Conservation (phyloP, 2,888 invertebrate genomes). For the Tholera decimalis region DNA sequence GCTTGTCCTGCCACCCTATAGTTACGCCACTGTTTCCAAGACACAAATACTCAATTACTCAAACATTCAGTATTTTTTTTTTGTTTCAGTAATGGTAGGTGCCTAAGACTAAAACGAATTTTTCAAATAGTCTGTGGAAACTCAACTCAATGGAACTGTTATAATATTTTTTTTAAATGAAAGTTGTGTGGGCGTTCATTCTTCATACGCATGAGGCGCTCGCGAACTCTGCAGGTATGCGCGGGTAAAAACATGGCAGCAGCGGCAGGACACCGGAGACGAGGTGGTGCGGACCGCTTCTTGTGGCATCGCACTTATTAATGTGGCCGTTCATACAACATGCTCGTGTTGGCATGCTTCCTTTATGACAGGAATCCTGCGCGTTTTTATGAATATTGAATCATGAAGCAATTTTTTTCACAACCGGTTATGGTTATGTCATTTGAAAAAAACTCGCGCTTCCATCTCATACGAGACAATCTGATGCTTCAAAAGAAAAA, state of each 20-base stretch:
- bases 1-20: too few relatives aligned
- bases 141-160: conserved; percentile 1
- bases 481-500: conserved; percentile 27
- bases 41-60: too few relatives aligned
- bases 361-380: conserved; percentile 57
- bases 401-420: conserved; percentile 40
- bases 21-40: too few relatives aligned
- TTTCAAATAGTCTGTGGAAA: not conserved
- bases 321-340: conserved; percentile 65
- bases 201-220: conserved; percentile 37
- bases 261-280: conserved; percentile 62
- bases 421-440: conserved; percentile 38
- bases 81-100: too few relatives aligned
- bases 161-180: conserved; percentile 14
- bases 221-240: conserved; percentile 63
- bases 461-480: conserved; percentile 12
- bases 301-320: conserved; percentile 67
- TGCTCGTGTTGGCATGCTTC: conserved; percentile 61
- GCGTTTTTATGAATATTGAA: conserved; percentile 55
- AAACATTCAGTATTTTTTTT: too few relatives aligned
- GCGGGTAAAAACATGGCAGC: conserved; percentile 70
- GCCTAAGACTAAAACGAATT: not conserved
- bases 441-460: conserved; percentile 10
- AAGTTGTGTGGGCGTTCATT: conserved; percentile 27
- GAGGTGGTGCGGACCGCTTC: conserved; percentile 63